Evolutionary conservation across 2,797 vertebrate species (phyloP).

Genomic region (Arctocebus calabarensis): DNA sequence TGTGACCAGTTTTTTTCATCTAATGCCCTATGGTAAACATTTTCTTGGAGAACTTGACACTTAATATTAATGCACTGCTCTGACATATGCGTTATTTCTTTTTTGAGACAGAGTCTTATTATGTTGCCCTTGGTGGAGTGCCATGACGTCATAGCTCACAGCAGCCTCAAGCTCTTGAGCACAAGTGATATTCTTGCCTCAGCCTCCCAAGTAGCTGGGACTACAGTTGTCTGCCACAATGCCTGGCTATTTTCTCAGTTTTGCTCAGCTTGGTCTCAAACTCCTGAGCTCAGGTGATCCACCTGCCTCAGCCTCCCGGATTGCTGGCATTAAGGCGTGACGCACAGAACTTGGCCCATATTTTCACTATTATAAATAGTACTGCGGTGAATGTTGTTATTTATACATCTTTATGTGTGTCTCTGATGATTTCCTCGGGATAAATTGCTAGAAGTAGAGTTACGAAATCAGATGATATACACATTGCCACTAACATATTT

Average conservation of each 20-base stretch:
- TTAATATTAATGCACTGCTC: not conserved
- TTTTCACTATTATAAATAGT: conserved; percentile 28
- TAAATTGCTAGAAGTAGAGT: conserved; percentile 39
- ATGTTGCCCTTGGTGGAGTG: too few species aligned
- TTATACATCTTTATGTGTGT: conserved; percentile 13
- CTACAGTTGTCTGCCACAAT: too few species aligned
- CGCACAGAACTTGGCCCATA: not conserved
- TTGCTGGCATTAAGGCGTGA: too few species aligned
- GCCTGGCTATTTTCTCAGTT: too few species aligned
- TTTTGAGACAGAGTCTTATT: too few species aligned
- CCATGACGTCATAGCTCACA: too few species aligned
- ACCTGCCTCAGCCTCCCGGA: too few species aligned
- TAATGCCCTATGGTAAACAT: not conserved
- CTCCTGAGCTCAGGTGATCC: too few species aligned
- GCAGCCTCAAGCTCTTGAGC: too few species aligned
- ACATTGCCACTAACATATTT: conserved; percentile 9
- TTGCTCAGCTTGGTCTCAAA: too few species aligned
- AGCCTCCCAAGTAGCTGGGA: too few species aligned
- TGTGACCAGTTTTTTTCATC: not conserved
- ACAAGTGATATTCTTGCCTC: too few species aligned
- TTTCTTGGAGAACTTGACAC: not conserved
- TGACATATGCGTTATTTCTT: not conserved
- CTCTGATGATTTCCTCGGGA: conserved; percentile 48
- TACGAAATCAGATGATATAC: not conserved
- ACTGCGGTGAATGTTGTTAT: not conserved